These are phyloP conservation scores for Sceloporus tristichus DNA, from an alignment of 2,113 vertebrate genomes.

Conservation along the genomic window DNA sequence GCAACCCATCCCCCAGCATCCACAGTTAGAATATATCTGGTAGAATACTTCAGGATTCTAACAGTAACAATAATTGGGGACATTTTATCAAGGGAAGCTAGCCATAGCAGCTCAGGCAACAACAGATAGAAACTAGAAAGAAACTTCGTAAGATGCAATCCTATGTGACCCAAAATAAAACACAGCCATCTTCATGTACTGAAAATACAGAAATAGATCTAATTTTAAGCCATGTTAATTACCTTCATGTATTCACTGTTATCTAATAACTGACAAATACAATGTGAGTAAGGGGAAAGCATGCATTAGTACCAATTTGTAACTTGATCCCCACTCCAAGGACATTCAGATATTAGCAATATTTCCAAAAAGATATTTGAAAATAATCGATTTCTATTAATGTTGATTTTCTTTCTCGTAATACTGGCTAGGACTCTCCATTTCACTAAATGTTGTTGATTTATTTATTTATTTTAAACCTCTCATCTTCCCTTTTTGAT, in stretches of 20 bases:
- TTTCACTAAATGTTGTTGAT: too few species aligned
- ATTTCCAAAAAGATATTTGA: neutral
- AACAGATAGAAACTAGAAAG: neutral
- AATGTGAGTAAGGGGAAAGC: too few species aligned
- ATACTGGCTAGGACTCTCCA: too few species aligned
- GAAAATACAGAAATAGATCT: neutral
- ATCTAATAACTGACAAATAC: too few species aligned
- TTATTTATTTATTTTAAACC: too few species aligned
- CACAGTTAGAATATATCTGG: too few species aligned
- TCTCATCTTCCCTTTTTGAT: too few species aligned
- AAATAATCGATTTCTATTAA: too few species aligned
- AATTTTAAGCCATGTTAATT: neutral
- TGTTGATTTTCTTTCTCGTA: too few species aligned
- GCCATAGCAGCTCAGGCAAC: neutral
- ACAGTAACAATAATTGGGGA: neutral
- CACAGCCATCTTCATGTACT: neutral
- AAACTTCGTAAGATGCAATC: neutral
- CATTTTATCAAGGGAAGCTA: neutral
- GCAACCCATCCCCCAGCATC: too few species aligned
- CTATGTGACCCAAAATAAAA: conserved; percentile 5
- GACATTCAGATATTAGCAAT: neutral
- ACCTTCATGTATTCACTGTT: neutral
- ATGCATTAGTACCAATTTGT: neutral
- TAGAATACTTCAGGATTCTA: too few species aligned
- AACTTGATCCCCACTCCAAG: neutral